Percentiles rank a stretch among this genome's conserved stretches.
These are phyloP conservation scores for Acanthurus leucopareius DNA, from an alignment of 2,797 vertebrate species.

Conservation along the genomic window DNA sequence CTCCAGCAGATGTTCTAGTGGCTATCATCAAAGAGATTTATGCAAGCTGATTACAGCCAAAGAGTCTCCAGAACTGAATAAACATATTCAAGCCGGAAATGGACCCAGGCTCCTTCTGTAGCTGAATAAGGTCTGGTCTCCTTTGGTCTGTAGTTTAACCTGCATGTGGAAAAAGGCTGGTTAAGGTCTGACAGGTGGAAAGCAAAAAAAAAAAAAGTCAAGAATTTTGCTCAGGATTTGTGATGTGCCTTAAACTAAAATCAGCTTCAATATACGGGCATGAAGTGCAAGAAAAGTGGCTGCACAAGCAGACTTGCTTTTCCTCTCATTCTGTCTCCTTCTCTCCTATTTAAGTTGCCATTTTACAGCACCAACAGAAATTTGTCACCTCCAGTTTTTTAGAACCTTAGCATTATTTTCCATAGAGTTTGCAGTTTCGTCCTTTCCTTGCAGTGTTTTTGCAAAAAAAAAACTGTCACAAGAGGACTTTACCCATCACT, in stretches of 20 bases:
- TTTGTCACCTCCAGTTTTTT: not conserved
- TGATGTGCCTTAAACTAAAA: constrained; percentile 18
- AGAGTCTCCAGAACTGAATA: constrained; percentile 81
- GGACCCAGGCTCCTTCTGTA: constrained; percentile 66
- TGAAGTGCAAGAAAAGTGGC: not conserved
- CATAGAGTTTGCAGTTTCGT: constrained; percentile 1
- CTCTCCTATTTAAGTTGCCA: not conserved
- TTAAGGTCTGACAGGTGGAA: not conserved
- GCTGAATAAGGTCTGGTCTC: constrained; percentile 49
- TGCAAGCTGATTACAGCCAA: constrained; percentile 83
- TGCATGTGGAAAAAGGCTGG: constrained; percentile 13
- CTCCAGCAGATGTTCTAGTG: constrained; percentile 82
- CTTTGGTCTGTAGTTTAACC: constrained; percentile 61
- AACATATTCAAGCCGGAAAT: constrained; percentile 78
- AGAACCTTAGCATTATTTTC: not conserved
- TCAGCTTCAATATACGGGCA: not conserved
- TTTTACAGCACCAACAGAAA: constrained; percentile 5
- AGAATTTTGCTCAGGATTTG: not conserved
- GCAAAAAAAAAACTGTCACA: not conserved
- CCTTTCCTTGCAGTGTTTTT: not conserved
- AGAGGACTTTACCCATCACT: fast-evolving
- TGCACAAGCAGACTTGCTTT: not conserved
- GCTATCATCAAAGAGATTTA: constrained; percentile 87
- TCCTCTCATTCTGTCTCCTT: not conserved
- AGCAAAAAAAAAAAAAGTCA: constrained; percentile 1